A percentile compares a stretch with the other conserved stretches of the same genome.
phyloP scores from a whole-genome alignment of 2,113 vertebrate genomes.

The Paramormyrops kingsleyae region DNA sequence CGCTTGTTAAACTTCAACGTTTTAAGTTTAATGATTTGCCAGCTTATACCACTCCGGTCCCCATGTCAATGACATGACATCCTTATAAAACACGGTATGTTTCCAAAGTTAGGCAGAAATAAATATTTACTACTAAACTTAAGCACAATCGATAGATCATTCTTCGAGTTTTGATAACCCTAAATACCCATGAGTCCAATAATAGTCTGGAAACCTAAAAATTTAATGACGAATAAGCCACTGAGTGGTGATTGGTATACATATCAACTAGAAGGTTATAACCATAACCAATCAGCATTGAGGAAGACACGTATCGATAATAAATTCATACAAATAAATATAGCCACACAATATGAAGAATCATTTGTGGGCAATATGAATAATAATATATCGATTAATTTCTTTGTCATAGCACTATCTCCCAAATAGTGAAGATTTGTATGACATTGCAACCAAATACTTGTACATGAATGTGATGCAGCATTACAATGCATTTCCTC shows the following conservation, averaged over 20 bases:
- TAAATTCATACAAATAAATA: background rate
- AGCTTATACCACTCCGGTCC: background rate
- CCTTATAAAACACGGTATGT: background rate
- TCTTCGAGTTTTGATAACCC: background rate
- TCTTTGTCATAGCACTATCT: background rate
- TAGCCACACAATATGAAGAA: background rate
- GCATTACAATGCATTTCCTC: background rate
- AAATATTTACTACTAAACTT: background rate
- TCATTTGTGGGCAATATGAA: background rate
- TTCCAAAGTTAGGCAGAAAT: background rate
- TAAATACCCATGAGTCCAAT: background rate
- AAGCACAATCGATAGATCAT: background rate
- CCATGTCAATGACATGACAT: background rate
- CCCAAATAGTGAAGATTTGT: background rate
- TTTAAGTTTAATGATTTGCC: background rate
- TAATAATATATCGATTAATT: background rate
- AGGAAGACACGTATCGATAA: background rate
- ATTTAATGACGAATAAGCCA: background rate
- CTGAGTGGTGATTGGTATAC: background rate
- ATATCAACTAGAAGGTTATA: background rate
- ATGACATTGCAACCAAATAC: constrained; percentile 7
- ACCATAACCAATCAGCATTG: background rate
- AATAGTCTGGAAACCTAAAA: background rate
- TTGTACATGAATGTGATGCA: background rate
- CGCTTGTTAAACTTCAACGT: background rate